Evolutionary conservation across 2,888 invertebrate species (phyloP).

Genomic region (Omphaloscelis lunosa): DNA sequence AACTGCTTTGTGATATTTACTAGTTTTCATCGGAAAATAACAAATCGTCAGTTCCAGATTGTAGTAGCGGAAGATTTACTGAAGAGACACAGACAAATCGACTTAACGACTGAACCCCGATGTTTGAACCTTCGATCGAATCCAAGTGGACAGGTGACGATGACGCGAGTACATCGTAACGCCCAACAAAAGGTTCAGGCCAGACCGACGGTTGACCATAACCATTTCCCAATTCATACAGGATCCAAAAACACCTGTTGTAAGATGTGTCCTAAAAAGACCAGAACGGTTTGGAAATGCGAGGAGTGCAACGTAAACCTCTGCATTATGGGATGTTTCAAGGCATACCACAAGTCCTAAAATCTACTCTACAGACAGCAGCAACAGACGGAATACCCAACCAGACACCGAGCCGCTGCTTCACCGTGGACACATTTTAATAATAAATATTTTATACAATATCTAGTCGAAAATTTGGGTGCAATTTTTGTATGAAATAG

Average conservation of each 20-base stretch:
- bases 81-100: not conserved
- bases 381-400: too few relatives aligned
- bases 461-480: too few relatives aligned
- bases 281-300: not conserved
- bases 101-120: not conserved
- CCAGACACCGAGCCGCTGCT: too few relatives aligned
- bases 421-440: too few relatives aligned
- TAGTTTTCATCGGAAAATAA: conserved; percentile 1
- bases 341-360: conserved; percentile 1
- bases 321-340: not conserved
- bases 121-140: not conserved
- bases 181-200: not conserved
- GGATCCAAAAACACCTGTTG: not conserved
- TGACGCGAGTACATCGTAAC: not conserved
- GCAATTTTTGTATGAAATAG: too few relatives aligned
- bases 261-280: conserved; percentile 1
- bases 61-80: conserved; percentile 1
- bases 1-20: conserved; percentile 17
- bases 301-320: conserved; percentile 9
- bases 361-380: too few relatives aligned
- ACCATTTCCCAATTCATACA: not conserved
- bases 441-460: too few relatives aligned
- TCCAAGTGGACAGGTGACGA: not conserved
- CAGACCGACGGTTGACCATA: not conserved
- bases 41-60: not conserved